These are phyloP conservation scores for Jacana jacana DNA, from an alignment of 2,113 vertebrate genomes.

Conservation along the genomic window DNA sequence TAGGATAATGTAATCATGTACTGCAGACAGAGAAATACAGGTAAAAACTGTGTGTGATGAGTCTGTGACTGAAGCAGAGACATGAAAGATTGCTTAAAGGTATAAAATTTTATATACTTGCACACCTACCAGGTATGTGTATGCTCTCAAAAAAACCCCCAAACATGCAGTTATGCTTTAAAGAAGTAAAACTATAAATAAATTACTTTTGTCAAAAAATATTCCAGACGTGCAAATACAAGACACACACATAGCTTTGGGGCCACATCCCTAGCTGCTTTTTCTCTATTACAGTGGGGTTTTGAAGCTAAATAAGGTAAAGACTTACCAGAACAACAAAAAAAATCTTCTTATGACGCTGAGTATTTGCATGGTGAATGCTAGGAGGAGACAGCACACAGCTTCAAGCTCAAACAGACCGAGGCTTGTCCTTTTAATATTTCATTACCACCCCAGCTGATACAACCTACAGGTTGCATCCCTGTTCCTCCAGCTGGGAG, in stretches of 20 bases:
- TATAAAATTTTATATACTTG: not conserved
- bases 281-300: not conserved
- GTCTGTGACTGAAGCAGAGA: not conserved
- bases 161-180: not conserved
- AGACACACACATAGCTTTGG: not conserved
- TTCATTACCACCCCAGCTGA: not conserved
- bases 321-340: not conserved
- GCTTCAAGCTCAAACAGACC: not conserved
- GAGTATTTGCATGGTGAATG: no score
- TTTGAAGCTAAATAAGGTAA: not conserved
- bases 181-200: not conserved
- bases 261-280: not conserved
- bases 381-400: not conserved
- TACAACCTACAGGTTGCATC: not conserved
- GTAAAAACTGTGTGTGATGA: not conserved
- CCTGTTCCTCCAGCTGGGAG: not conserved
- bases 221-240: not conserved
- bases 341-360: rapidly evolving
- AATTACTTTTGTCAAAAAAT: not conserved
- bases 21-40: not conserved
- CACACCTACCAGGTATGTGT: not conserved
- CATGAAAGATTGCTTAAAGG: not conserved
- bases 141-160: not conserved
- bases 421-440: not conserved
- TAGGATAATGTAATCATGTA: not conserved